phyloP scores from a whole-genome alignment of 1,140 invertebrate genomes.

The Plodia interpunctella region DNA sequence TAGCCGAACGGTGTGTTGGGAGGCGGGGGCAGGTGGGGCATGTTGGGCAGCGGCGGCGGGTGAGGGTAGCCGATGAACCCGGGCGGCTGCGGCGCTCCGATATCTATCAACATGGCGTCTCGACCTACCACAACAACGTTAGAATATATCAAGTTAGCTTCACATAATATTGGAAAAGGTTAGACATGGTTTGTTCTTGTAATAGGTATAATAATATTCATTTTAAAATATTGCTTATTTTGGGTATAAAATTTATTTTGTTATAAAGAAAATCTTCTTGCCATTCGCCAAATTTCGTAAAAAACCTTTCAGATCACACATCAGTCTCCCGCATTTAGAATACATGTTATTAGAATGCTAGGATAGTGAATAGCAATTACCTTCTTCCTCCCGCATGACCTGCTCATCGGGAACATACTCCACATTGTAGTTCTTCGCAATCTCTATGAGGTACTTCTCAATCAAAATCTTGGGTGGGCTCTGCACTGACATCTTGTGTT shows the following conservation, averaged over 20 bases:
- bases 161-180: no score
- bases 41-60: conserved; percentile 79
- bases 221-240: no score
- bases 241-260: no score
- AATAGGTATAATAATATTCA: no score
- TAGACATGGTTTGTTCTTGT: no score
- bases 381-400: conserved; percentile 90
- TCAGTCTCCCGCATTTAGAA: no score
- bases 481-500: conserved; percentile 96
- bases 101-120: conserved; percentile 90
- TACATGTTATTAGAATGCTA: background rate
- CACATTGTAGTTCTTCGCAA: conserved; percentile 96
- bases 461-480: conserved; percentile 97
- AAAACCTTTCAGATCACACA: no score
- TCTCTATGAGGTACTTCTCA: conserved; percentile 97
- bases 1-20: conserved; percentile 78
- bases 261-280: no score
- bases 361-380: no score
- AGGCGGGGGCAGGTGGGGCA: conserved; percentile 45
- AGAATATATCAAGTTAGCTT: no score
- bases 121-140: conserved; percentile 42
- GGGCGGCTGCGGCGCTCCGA: conserved; percentile 82
- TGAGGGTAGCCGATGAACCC: conserved; percentile 89
- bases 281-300: no score
- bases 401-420: conserved; percentile 95